Conservation (phyloP, 2,797 vertebrate species). For the Trachurus trachurus region DNA sequence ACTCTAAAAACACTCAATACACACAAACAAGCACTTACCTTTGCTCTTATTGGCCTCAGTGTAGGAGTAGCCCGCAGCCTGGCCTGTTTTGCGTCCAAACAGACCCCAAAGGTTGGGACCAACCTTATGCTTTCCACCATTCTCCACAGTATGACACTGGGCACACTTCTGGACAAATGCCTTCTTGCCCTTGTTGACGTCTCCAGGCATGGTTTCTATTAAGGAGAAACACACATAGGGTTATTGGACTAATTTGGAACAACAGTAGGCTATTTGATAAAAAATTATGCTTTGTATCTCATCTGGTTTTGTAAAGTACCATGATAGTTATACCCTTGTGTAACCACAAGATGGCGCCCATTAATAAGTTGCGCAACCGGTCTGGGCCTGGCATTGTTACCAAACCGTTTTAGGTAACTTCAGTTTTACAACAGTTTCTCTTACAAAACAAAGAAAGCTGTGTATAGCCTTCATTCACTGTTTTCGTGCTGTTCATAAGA, state of each 20-base stretch:
- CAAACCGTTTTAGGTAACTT: conserved; percentile 12
- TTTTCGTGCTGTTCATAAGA: background rate
- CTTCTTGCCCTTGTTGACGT: conserved; percentile 87
- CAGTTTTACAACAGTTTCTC: background rate
- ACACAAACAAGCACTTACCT: conserved; percentile 73
- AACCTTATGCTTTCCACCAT: conserved; percentile 88
- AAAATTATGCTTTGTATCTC: no score
- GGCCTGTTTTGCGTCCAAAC: conserved; percentile 87
- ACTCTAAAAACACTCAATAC: background rate
- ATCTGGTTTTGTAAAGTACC: background rate
- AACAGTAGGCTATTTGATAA: background rate
- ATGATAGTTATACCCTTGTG: rapidly evolving
- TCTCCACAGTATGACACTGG: conserved; percentile 89
- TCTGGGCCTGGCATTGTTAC: background rate
- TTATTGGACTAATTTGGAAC: background rate
- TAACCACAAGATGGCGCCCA: conserved; percentile 49
- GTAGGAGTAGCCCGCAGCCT: conserved; percentile 86
- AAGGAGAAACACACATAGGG: background rate
- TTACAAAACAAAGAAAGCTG: background rate
- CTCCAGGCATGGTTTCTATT: conserved; percentile 80
- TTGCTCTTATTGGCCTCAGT: conserved; percentile 91
- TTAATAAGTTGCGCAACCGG: conserved; percentile 36
- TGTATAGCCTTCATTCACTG: rapidly evolving
- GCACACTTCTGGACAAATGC: conserved; percentile 89
- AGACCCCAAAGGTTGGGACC: conserved; percentile 89